Evolutionary conservation across 2,797 vertebrate species (phyloP).

Genomic region (Dromococcyx pavoninus): DNA sequence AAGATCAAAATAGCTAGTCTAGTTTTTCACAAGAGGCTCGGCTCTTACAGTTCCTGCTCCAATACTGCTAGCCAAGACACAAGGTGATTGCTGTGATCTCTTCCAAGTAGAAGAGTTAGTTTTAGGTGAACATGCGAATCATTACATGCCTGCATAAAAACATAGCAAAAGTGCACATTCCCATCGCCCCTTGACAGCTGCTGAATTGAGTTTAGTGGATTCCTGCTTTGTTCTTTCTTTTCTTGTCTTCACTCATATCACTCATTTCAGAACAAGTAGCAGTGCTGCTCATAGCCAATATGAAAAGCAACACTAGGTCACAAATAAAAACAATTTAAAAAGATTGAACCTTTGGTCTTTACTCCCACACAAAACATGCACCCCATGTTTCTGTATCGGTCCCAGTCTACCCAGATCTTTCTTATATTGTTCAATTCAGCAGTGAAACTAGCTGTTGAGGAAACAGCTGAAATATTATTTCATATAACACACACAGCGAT

Average conservation of each 20-base stretch:
- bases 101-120: neutral
- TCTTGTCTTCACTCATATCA: neutral
- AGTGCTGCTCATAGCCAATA: neutral
- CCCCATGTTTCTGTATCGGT: neutral
- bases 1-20: too few species aligned
- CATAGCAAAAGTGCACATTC: neutral
- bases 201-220: neutral
- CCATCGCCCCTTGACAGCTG: neutral
- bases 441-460: neutral
- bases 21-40: neutral
- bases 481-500: neutral
- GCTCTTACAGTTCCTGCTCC: neutral
- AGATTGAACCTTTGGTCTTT: too few species aligned
- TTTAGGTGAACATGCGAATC: neutral
- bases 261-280: neutral
- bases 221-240: neutral
- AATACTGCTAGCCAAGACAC: neutral
- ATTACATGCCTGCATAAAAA: neutral
- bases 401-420: neutral
- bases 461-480: neutral
- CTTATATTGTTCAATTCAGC: neutral
- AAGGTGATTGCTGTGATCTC: neutral
- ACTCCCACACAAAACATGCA: too few species aligned
- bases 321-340: too few species aligned
- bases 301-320: neutral